Evolutionary conservation across 2,888 invertebrate genomes (phyloP), one percentile per base, ranked within the genome.

Genomic region (Agrochola circellaris): DNA sequence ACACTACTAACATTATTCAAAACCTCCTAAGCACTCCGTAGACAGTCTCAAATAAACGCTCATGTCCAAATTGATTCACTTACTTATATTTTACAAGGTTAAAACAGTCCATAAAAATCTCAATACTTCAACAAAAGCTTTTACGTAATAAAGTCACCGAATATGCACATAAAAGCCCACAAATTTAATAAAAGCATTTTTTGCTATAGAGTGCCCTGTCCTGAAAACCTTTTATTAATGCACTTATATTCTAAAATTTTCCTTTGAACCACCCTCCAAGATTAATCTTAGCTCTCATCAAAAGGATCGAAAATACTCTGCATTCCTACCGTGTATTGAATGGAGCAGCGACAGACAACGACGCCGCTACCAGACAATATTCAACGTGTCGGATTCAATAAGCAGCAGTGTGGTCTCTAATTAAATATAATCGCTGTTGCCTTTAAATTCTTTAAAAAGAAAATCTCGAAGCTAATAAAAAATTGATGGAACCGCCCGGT

Each of bases 171-270:
- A 94, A 95, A 95, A 94, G 93, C 93, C 92, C 92, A 92, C 94
- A 94, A 96, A 96, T 95, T 95, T 95, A 95, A 96, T 96, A 95
- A 96, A 94, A 94, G 93, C 92, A 95, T 95, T 95, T 92, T 93
- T 95, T 93, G 92, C 91, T 90, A 93, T 91, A 92, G 93, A 95
- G 94, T 94, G 92, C 94, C 91, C 94, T 93, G 92, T 92, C 91
- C 93, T 91, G 94, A 93, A 94, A 94, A 94, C 93, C 93, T 95
- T 88, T 95, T 95, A 96, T 95, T 95, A 95, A 96, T 96, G 95
- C 95, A 96, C 95, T 96, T 96, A 95, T 93, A 95, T 95, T 95
- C 95, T 93, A 94, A 95, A 88, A 96, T 95, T 94, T 95, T 95
- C 95, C 95, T 95, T 96, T 96, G 95, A 95, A 93, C 92, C 90